Base-by-base conservation (phyloP, 2,888 invertebrate genomes). In the Pelosia muscerda region DNA sequence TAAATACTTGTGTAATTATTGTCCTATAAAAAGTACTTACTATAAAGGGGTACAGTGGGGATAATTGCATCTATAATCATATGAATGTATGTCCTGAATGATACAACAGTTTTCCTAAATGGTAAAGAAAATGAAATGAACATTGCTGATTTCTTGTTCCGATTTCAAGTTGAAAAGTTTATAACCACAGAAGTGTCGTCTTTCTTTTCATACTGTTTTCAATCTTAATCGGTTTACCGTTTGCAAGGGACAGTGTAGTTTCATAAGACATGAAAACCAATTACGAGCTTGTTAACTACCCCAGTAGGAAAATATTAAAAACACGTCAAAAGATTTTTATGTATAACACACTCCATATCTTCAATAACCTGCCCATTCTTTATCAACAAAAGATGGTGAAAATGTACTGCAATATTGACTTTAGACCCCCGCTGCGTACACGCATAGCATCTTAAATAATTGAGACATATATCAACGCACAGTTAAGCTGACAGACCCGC, bases 401-500 rank as follows among this genome's bases (percentile, higher is more conserved):
- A 77, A 70, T 66, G 15, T 71, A 65, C 63, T 62, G 68, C 77
- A 82, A 84, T 86, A 89, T 88, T 86, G 86, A 86, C 87, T 85
- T 80, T 74, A 80, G 76, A 77, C 86, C 81, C 92, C 92, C 86
- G 90, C 89, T 88, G 92, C 78, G 92, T 83, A 4, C 2, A 81
- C 85, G 86, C 87, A 86, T 86, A 85, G 84, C 80, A 73, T 61
- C 69, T 75, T 76, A 74, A 70, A 87, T 91, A 92, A 92, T 92
- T 92, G 88, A 92, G 92, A 92, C 90, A 91, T 92, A 90, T 89
- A 90, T 92, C 91, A 92, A 81, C 73, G 68, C 72, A 76, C 67
- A 72, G 80, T 77, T 77, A 78, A 72, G 68, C 68, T 61, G 78
- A 76, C 71, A 71, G 58, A 60, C 63, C 77, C 77, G 68, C 63